Base-by-base conservation (phyloP, 2,888 invertebrate species). In the Watsonalla binaria region DNA sequence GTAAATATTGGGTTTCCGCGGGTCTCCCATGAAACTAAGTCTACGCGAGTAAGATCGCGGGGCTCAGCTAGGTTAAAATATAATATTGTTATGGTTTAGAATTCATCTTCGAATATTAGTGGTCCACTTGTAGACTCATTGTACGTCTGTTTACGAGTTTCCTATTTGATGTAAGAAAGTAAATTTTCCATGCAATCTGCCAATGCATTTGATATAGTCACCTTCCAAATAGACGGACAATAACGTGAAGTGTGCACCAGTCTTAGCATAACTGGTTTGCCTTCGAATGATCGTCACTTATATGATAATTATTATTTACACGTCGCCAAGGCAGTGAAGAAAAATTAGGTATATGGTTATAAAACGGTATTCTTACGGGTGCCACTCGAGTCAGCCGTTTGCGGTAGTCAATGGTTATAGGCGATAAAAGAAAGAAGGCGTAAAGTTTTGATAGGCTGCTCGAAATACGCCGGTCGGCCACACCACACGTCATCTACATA, bases 341-440 rank as follows among this genome's bases (percentile, higher is more conserved):
- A 35, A 7, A 48, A 35, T 24, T 47, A 11, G 24, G 8, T 5
- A 47, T 24, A 34, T 4, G 42, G 35, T 48, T 48, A 48, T 48
- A 37, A 48, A 37, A 48, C 13, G 14, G 48, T 42, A 5, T 35
- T 13, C 13, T 48, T 48, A 13, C 5, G 13, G 35, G 13, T 48
- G 11, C 14, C 47, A 34, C 15, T 48, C 37, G 37, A 8, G 37
- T 37, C 14, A 37, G 37, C 37, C 11, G 34, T 47, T 47, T n/a
- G 47, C 34, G 11, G 34, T 47, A 47, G n/a, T 47, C 47, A 47
- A 47, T 47, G 34, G 47, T 47, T 47, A 47, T 47, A 13, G 47
- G 47, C 34, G 14, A 14, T 48, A 48, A 48, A 48, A 37, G 13
- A 48, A 14, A 48, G 6, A n/a, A 37, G 35, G 47, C 47, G 37